phyloP scores from a whole-genome alignment of 2,888 invertebrate genomes.

The Synanthedon formicaeformis region DNA sequence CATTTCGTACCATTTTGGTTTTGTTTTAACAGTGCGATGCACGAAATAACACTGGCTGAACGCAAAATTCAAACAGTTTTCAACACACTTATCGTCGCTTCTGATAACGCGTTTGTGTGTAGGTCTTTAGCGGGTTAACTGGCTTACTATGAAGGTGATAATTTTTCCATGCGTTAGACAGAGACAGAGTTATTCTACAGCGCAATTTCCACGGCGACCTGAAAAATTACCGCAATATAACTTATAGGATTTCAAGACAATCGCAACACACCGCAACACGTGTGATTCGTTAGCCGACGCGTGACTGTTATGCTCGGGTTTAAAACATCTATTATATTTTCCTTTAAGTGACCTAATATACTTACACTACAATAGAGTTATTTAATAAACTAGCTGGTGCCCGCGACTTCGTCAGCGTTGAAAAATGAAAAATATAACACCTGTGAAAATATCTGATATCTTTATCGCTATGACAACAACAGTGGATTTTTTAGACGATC shows the following conservation, averaged over 20 bases:
- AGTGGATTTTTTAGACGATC: too few relatives aligned
- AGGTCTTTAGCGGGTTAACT: not conserved
- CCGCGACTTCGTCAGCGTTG: too few relatives aligned
- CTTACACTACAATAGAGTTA: too few relatives aligned
- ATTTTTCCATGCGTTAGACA: not conserved
- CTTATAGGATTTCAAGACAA: not conserved
- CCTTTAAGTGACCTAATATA: not conserved
- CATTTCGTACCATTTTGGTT: constrained; percentile 39
- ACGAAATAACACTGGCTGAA: constrained; percentile 1
- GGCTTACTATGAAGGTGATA: not conserved
- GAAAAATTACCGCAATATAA: not conserved
- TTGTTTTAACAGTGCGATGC: not conserved
- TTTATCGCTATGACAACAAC: too few relatives aligned
- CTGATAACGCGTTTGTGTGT: not conserved
- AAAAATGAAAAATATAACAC: too few relatives aligned
- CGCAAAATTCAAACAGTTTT: not conserved
- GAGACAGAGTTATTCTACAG: not conserved
- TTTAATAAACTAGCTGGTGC: too few relatives aligned
- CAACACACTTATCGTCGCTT: not conserved
- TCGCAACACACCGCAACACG: not conserved
- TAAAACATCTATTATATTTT: not conserved
- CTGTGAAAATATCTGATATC: too few relatives aligned
- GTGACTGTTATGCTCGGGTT: not conserved
- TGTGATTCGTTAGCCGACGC: not conserved
- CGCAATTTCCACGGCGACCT: not conserved